Percentiles rank a stretch among this genome's conserved stretches.
phyloP scores from a whole-genome alignment of 2,113 vertebrate species.

The Bothrops jararaca region DNA sequence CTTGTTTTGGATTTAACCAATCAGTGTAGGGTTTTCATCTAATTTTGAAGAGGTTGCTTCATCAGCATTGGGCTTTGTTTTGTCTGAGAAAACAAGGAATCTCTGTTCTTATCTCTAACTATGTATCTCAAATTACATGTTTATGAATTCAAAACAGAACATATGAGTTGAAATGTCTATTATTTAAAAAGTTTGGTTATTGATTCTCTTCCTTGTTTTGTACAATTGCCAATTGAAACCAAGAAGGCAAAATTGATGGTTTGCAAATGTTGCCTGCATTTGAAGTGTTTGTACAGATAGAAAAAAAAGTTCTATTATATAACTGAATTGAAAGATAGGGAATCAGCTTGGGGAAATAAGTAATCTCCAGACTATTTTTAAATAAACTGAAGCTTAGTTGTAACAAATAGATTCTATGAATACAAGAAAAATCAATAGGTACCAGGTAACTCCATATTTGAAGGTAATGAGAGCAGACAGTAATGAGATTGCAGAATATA shows the following conservation, averaged over 20 bases:
- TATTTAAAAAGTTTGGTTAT: not conserved
- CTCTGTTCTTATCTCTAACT: not conserved
- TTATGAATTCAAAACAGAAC: not conserved
- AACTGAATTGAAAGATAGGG: not conserved
- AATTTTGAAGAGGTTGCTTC: not conserved
- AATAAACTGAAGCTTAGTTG: not conserved
- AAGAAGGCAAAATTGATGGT: not conserved
- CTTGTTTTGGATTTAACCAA: constrained; percentile 33
- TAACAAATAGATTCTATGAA: not conserved
- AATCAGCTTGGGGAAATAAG: not conserved
- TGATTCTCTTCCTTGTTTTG: not conserved
- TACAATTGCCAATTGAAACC: not conserved
- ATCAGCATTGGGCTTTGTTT: not conserved
- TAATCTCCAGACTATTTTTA: not conserved
- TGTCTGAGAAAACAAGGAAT: constrained; percentile 45
- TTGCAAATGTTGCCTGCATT: not conserved
- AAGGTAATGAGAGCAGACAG: not conserved
- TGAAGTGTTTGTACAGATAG: not conserved
- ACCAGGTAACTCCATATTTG: not conserved
- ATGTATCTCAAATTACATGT: not conserved
- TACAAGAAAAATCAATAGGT: too few species aligned
- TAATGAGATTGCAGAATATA: not conserved
- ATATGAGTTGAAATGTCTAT: not conserved
- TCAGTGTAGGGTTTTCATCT: not conserved
- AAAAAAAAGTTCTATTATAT: not conserved